Conservation (phyloP, 30 jellyfish, hydroid and myxozoan genomes). For the Aurelia aurita region DNA sequence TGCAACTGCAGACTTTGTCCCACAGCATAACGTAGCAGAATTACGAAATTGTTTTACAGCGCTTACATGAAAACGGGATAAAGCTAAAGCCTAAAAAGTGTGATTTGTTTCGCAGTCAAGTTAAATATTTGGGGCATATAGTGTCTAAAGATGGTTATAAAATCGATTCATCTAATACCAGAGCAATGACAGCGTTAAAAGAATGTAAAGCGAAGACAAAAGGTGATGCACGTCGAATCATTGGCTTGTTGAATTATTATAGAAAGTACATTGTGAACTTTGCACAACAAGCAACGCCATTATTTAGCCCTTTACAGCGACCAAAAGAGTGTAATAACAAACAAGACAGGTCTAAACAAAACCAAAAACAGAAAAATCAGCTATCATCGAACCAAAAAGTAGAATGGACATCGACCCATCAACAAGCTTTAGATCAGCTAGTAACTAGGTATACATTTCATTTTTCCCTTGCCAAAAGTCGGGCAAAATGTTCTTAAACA, state of each 20-base stretch:
- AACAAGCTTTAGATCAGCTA: background rate
- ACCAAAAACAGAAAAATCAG: background rate
- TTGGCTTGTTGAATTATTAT: constrained; percentile 34
- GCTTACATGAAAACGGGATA: constrained; percentile 24
- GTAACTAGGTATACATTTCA: too few relatives aligned
- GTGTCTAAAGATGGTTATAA: constrained; percentile 6
- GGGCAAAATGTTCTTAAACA: too few relatives aligned
- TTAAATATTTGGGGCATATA: constrained; percentile 9
- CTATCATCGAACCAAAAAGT: constrained; percentile 1
- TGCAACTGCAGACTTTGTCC: too few relatives aligned
- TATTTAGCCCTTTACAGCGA: constrained; percentile 2
- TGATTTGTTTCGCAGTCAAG: constrained; percentile 11
- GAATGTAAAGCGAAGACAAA: constrained; percentile 17
- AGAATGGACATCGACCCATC: background rate
- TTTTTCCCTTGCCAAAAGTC: too few relatives aligned
- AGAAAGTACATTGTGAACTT: constrained; percentile 33
- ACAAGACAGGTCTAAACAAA: too few relatives aligned
- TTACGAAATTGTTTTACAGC: constrained; percentile 16
- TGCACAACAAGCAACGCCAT: constrained; percentile 34
- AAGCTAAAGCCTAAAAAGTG: constrained; percentile 30
- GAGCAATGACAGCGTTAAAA: background rate
- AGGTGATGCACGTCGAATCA: constrained; percentile 37
- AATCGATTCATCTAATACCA: background rate
- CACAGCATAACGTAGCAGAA: too few relatives aligned
- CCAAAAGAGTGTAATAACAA: background rate